Conservation (phyloP, 2,888 invertebrate species). For the Phorcus lineatus region DNA sequence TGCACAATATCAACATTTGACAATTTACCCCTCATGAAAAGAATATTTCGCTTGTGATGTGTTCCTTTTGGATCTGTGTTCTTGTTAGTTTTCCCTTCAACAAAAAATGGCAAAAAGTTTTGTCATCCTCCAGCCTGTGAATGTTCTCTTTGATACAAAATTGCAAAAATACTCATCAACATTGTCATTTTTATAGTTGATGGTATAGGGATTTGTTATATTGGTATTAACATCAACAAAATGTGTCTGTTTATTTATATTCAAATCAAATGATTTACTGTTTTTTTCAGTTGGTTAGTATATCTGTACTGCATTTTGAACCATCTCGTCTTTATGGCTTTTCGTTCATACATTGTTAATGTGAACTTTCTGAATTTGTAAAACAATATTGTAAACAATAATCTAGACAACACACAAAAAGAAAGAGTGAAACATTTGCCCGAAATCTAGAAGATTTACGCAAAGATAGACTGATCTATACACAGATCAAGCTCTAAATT, state of each 20-base stretch:
- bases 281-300: too few species aligned
- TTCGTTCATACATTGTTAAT: too few species aligned
- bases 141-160: not conserved
- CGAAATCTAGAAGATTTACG: too few species aligned
- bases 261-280: not conserved
- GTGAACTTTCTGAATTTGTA: too few species aligned
- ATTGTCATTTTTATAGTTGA: not conserved
- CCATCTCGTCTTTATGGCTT: too few species aligned
- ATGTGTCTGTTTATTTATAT: not conserved
- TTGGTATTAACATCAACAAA: not conserved
- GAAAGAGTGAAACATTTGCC: too few species aligned
- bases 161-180: not conserved
- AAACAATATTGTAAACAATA: too few species aligned
- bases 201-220: not conserved
- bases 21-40: not conserved
- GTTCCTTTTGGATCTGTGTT: conserved; percentile 1
- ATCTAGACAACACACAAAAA: too few species aligned
- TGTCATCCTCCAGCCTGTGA: not conserved
- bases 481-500: too few species aligned
- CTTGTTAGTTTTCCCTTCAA: not conserved
- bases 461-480: too few species aligned
- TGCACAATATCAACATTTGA: conserved; percentile 13
- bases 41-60: not conserved
- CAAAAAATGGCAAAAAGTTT: not conserved
- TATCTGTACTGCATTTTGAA: too few species aligned